Conservation (phyloP, 2,797 vertebrate species). For the Lepilemur ruficaudatus region DNA sequence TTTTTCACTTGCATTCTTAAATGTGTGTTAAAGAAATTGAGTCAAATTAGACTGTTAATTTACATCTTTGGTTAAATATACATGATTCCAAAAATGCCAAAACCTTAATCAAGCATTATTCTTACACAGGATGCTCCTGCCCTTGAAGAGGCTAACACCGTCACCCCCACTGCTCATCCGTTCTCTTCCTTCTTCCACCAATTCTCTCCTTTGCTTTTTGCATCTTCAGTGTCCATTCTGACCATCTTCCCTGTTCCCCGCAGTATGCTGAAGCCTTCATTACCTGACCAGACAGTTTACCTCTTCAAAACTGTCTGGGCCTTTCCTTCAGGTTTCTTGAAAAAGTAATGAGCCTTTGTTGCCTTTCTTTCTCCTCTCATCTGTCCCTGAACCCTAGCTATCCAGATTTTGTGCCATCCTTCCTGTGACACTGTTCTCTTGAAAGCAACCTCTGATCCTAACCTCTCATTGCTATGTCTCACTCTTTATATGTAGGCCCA, state of each 20-base stretch:
- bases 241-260: not conserved
- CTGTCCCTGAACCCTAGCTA: not conserved
- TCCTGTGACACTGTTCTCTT: not conserved
- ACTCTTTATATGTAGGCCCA: not conserved
- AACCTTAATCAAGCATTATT: not conserved
- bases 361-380: not conserved
- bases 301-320: not conserved
- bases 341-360: not conserved
- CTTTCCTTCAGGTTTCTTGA: not conserved
- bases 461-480: not conserved
- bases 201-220: not conserved
- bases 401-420: not conserved
- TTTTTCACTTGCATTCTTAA: conserved; percentile 23
- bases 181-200: not conserved
- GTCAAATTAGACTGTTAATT: not conserved
- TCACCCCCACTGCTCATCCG: not conserved
- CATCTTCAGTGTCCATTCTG: not conserved
- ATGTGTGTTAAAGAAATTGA: not conserved
- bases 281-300: not conserved
- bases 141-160: not conserved
- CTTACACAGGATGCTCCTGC: not conserved
- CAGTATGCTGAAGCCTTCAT: not conserved
- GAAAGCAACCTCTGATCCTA: not conserved
- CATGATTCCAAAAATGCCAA: not conserved
- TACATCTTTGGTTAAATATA: not conserved